A percentile compares a stretch with the other conserved stretches of the same genome.
phyloP scores from a whole-genome alignment of 2,113 vertebrate genomes.

The Corvus cornix region DNA sequence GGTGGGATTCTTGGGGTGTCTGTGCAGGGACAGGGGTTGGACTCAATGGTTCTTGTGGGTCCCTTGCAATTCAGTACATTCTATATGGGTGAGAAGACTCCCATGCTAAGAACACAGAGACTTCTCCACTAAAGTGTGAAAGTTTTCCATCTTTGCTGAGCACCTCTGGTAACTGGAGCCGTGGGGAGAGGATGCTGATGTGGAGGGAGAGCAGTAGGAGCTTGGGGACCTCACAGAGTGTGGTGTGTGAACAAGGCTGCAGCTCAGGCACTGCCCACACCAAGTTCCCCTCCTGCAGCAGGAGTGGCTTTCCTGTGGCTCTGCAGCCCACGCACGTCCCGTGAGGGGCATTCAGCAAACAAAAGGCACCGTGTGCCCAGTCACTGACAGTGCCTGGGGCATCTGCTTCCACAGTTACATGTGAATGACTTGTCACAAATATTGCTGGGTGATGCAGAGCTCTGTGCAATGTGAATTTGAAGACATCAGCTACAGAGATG shows the following conservation, averaged over 20 bases:
- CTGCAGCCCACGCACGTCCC: not conserved
- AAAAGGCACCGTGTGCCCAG: not conserved
- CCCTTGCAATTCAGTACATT: not conserved
- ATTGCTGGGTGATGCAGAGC: not conserved
- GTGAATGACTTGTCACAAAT: not conserved
- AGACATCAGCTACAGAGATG: not conserved
- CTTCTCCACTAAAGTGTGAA: not conserved
- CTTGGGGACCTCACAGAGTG: not conserved
- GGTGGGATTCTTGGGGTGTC: not conserved
- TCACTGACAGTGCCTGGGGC: not conserved
- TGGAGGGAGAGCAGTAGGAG: not conserved
- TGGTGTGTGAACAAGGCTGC: not conserved
- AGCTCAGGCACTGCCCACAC: not conserved
- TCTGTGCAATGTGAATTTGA: not conserved
- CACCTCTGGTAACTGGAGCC: not conserved
- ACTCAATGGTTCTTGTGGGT: not conserved
- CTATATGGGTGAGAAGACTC: not conserved
- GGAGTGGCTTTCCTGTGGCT: not conserved
- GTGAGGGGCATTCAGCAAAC: not conserved
- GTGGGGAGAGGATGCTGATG: not conserved
- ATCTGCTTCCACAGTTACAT: not conserved
- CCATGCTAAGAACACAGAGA: not conserved
- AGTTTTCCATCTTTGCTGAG: not conserved
- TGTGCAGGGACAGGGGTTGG: not conserved
- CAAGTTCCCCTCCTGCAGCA: not conserved